Conservation (phyloP, 2,797 vertebrate species). For the Heterohyrax brucei region DNA sequence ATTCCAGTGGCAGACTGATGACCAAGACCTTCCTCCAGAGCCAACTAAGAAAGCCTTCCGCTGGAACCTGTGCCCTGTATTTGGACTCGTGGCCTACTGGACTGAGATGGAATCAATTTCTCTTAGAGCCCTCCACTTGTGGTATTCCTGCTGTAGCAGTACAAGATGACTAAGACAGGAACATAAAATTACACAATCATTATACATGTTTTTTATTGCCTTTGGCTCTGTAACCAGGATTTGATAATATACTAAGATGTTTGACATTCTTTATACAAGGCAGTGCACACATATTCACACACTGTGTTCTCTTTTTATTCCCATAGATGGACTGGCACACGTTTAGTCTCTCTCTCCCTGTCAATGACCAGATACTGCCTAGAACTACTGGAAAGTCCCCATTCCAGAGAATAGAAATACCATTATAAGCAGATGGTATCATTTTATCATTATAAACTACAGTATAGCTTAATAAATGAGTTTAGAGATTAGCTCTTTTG, state of each 20-base stretch:
- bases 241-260: neutral
- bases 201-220: neutral
- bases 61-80: no score
- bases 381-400: neutral
- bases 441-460: neutral
- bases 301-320: no score
- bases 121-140: no score
- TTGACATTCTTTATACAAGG: no score
- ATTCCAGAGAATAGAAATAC: rapidly evolving
- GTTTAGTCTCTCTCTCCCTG: no score
- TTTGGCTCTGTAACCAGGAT: neutral
- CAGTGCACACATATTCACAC: neutral
- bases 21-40: no score
- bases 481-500: no score
- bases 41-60: no score
- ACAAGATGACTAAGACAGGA: neutral
- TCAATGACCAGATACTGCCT: neutral
- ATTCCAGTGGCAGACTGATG: no score
- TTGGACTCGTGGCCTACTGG: no score
- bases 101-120: no score
- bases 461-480: neutral
- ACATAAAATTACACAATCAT: neutral
- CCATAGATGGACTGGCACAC: neutral
- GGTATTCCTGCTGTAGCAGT: no score
- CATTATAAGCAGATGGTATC: rapidly evolving